Evolutionary conservation across 2,113 vertebrate genomes (phyloP).

Genomic region (Myrmophylax atrothorax): DNA sequence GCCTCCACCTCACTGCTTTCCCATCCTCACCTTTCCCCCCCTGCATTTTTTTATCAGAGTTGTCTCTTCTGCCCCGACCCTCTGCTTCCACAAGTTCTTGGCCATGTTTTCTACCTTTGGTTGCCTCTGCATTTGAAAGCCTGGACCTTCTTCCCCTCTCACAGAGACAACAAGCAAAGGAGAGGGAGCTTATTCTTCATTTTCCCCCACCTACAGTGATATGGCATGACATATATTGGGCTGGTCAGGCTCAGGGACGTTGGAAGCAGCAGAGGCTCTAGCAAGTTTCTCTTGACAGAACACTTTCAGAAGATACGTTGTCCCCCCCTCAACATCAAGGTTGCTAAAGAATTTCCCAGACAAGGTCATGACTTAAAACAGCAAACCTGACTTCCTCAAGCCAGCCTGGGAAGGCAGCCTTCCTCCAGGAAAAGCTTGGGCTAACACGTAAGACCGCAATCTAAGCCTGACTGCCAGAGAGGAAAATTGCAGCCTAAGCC

Average conservation of each 20-base stretch:
- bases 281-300: neutral
- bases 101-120: neutral
- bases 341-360: neutral
- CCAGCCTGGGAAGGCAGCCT: neutral
- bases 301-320: neutral
- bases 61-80: neutral
- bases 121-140: neutral
- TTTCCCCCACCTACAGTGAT: neutral
- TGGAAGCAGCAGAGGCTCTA: neutral
- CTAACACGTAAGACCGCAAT: neutral
- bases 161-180: neutral
- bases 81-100: neutral
- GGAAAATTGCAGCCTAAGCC: neutral
- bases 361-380: neutral
- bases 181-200: neutral
- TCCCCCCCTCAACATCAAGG: neutral
- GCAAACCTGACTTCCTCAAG: neutral
- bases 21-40: neutral
- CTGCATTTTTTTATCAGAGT: neutral
- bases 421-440: neutral
- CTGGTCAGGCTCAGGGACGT: neutral
- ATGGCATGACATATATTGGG: neutral
- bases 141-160: neutral
- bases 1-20: neutral
- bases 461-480: neutral